Percentiles rank a stretch among this genome's conserved stretches.
These are phyloP conservation scores for Odontomyia ornata DNA, from an alignment of 2,888 invertebrate species.

Conservation along the genomic window DNA sequence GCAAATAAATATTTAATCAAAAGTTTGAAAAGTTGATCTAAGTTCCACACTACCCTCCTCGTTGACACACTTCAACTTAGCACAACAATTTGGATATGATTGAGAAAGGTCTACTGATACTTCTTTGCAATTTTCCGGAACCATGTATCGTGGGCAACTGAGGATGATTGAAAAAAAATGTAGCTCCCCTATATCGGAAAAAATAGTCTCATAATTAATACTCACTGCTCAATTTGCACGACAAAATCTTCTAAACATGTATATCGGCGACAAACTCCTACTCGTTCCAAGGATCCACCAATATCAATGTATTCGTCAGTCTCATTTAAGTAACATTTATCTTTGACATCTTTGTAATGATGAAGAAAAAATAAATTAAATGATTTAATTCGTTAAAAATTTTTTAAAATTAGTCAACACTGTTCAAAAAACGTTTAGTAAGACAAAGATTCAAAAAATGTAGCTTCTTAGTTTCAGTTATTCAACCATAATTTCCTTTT, in stretches of 20 bases:
- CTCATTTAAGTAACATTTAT: conserved; percentile 37
- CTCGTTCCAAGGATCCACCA: conserved; percentile 2
- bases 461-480: no score
- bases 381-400: no score
- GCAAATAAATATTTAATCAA: no score
- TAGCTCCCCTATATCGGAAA: neutral
- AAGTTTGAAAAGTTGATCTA: no score
- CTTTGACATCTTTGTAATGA: conserved; percentile 6
- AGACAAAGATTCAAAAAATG: no score
- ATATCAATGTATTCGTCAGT: conserved; percentile 20
- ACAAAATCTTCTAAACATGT: conserved; percentile 45
- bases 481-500: no score
- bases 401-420: no score
- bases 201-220: neutral
- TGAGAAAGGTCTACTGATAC: conserved; percentile 38
- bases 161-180: no score
- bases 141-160: conserved; percentile 41
- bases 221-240: conserved; percentile 35
- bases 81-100: conserved; percentile 54
- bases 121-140: conserved; percentile 35
- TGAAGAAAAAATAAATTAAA: no score
- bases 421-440: no score
- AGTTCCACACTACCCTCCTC: no score
- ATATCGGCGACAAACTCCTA: conserved; percentile 35
- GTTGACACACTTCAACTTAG: conserved; percentile 52